Conservation (phyloP, 2,888 invertebrate species). For the Eupithecia tripunctaria region DNA sequence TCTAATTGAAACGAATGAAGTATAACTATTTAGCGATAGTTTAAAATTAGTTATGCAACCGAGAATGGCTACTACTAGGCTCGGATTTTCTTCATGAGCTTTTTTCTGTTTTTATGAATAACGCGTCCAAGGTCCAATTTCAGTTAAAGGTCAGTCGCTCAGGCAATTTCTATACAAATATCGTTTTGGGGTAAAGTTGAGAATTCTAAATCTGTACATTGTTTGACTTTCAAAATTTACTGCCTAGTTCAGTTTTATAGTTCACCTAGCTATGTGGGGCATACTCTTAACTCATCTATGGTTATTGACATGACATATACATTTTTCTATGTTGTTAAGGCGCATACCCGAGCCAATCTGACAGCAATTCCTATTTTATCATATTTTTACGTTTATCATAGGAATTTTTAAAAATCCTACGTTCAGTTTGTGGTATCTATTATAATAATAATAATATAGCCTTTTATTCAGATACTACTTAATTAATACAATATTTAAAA, state of each 20-base stretch:
- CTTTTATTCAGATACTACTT: too few species aligned
- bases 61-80: background rate
- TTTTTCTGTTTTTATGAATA: slow-evolving; percentile 2
- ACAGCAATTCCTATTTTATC: too few species aligned
- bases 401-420: too few species aligned
- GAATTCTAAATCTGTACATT: slow-evolving; percentile 22
- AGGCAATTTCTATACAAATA: slow-evolving; percentile 30
- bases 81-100: background rate
- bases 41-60: background rate
- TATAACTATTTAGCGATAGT: background rate
- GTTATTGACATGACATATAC: too few species aligned
- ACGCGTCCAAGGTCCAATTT: slow-evolving; percentile 26
- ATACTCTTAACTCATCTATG: too few species aligned
- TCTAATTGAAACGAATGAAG: background rate
- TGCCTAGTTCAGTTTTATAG: background rate
- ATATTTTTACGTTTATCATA: too few species aligned
- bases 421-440: too few species aligned
- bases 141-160: slow-evolving; percentile 27
- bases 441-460: too few species aligned
- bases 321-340: too few species aligned
- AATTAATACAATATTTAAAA: too few species aligned
- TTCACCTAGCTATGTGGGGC: too few species aligned
- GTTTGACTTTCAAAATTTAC: background rate
- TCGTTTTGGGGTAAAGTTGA: slow-evolving; percentile 22
- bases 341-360: too few species aligned